phyloP scores from a whole-genome alignment of 1,140 invertebrate species.

The Drosophila kepulauana region DNA sequence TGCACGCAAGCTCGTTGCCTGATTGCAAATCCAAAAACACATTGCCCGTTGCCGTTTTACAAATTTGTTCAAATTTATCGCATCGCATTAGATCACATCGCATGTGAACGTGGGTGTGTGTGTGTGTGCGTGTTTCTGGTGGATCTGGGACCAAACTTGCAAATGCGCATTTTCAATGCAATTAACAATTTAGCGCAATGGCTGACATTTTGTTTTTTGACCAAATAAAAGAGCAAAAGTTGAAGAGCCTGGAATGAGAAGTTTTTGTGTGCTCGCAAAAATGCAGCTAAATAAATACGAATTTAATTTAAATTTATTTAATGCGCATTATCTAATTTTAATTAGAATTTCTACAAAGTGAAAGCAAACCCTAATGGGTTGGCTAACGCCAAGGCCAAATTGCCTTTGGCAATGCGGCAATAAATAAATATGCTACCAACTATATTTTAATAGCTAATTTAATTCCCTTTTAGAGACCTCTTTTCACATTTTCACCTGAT shows the following conservation, averaged over 20 bases:
- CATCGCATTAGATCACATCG: constrained; percentile 47
- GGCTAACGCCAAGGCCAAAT: constrained; percentile 25
- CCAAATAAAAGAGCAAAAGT: not conserved
- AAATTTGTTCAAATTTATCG: constrained; percentile 77
- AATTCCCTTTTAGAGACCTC: constrained; percentile 37
- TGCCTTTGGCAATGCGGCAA: constrained; percentile 62
- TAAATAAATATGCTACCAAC: constrained; percentile 69
- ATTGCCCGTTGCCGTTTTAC: constrained; percentile 28
- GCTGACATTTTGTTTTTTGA: constrained; percentile 59
- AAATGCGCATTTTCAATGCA: constrained; percentile 57
- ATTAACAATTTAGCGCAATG: constrained; percentile 76
- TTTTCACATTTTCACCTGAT: constrained; percentile 12
- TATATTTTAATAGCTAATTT: constrained; percentile 78
- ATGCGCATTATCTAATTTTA: constrained; percentile 76
- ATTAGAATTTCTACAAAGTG: constrained; percentile 62
- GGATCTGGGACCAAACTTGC: constrained; percentile 2
- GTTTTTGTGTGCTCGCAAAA: not conserved
- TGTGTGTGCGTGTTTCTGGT: not conserved
- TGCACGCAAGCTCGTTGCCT: constrained; percentile 32
- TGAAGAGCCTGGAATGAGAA: constrained; percentile 3
- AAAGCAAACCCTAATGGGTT: constrained; percentile 3
- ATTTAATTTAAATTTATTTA: constrained; percentile 73
- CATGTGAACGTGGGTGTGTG: not conserved
- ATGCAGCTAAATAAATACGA: constrained; percentile 47
- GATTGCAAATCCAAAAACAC: constrained; percentile 34